Base-by-base conservation (phyloP, 2,797 vertebrate genomes). In the Arctocebus calabarensis region DNA sequence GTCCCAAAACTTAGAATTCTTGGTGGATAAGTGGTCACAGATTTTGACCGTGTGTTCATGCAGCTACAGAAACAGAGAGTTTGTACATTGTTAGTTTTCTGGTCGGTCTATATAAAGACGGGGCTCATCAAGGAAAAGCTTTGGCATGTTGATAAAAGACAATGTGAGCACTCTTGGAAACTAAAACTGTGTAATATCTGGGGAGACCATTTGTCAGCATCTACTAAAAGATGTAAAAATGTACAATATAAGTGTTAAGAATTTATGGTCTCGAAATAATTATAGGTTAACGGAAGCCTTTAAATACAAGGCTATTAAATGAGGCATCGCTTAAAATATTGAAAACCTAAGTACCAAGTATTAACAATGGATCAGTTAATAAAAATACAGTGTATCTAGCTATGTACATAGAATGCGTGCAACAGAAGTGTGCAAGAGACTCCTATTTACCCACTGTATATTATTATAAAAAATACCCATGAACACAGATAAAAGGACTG, bases 11-110 rank as follows among this genome's bases (percentile, higher is more conserved):
- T 98, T 97, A 9, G 61, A 0, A 0, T 98, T 98, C 34, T 2
- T 97, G 1, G 66, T 61, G 0, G 97, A 90, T 22, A 98, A 95
- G 0, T 59, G 70, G 0, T 96, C 14, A 52, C 99, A 99, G 81
- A 98, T 84, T 93, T 98, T 98, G 81, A 97, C 48, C 0, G 97
- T 97, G 82, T 98, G 97, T 92, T 98, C 97, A 1, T 96, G 89
- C 0, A 98, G n/a, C 98, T 99, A 84, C 17, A 77, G 84, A 71
- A 90, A 55, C 0, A 45, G 88, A 11, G 3, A 86, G 0, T 86
- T 62, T 75, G 22, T 61, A 34, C 3, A 37, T 45, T 92, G 68
- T 93, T 94, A 94, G 32, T 77, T 70, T 94, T 17, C 23, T 82
- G 27, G 22, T 55, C 87, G 27, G 29, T 27, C 29, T 92, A 64